Evolutionary conservation across 2,888 invertebrate genomes (phyloP).

Genomic region (Mycalesis mineus): DNA sequence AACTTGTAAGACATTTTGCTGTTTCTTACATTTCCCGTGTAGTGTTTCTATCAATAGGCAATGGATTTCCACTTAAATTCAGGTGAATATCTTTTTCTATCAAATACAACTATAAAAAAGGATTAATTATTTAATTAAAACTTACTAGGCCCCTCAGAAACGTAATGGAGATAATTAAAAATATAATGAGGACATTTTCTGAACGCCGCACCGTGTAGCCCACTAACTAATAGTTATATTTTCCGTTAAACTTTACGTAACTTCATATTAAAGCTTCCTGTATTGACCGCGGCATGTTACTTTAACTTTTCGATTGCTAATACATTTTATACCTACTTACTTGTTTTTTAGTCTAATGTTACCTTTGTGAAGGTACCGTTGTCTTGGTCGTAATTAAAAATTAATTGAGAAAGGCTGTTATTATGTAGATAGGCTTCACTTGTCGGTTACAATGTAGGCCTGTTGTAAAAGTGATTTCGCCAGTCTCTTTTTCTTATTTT

Average conservation of each 20-base stretch:
- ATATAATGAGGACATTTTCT: background rate
- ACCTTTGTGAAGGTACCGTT: background rate
- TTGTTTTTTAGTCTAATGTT: background rate
- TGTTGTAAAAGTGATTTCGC: no score
- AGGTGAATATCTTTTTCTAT: no score
- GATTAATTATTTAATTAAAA: no score
- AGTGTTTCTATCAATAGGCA: no score
- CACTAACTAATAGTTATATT: background rate
- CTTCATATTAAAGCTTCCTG: conserved; percentile 5
- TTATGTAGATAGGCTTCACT: background rate
- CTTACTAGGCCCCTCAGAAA: no score
- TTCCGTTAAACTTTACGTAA: conserved; percentile 7
- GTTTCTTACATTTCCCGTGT: no score
- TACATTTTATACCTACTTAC: background rate
- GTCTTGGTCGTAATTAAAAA: background rate
- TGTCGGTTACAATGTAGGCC: no score
- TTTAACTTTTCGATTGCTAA: background rate
- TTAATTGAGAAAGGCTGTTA: background rate
- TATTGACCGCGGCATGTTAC: background rate
- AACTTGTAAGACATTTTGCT: no score
- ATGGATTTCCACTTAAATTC: no score
- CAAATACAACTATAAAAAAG: no score
- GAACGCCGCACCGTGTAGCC: background rate
- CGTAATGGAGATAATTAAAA: background rate
- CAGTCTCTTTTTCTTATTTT: no score